Conservation (phyloP, 2,888 invertebrate species). For the Junonia oenone region DNA sequence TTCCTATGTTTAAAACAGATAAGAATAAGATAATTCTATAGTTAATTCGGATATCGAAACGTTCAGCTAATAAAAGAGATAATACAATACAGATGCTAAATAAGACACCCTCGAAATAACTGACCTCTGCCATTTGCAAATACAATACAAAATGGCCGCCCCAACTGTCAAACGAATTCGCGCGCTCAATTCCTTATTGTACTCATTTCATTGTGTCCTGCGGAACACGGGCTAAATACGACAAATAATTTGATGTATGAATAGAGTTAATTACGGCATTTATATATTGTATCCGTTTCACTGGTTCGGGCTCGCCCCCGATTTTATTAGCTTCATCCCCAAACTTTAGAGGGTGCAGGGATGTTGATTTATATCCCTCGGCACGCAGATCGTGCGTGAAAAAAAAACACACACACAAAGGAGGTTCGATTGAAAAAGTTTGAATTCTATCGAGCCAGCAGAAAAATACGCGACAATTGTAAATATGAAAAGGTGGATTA, state of each 20-base stretch:
- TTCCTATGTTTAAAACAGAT: too few species aligned
- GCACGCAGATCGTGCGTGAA: conserved; percentile 33
- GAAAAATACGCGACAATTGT: conserved; percentile 4
- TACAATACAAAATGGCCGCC: conserved; percentile 59
- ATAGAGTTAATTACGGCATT: conserved; percentile 70
- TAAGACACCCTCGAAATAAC: conserved; percentile 10
- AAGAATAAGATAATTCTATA: too few species aligned
- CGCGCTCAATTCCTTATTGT: conserved; percentile 42
- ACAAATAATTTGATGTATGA: conserved; percentile 68
- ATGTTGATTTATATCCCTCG: conserved; percentile 50
- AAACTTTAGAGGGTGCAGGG: conserved; percentile 43
- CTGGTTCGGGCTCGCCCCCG: conserved; percentile 49
- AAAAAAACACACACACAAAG: conserved; percentile 29
- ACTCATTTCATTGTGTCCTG: conserved; percentile 42
- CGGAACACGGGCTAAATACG: conserved; percentile 45
- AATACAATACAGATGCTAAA: conserved; percentile 34
- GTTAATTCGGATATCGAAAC: too few species aligned
- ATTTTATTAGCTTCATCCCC: conserved; percentile 61
- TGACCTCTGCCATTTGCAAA: conserved; percentile 51
- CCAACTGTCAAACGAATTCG: conserved; percentile 62
- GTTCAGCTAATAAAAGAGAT: too few species aligned
- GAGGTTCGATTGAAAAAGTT: conserved; percentile 26
- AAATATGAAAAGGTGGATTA: conserved; percentile 39
- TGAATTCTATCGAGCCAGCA: conserved; percentile 17
- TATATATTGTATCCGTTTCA: conserved; percentile 74